Conservation (phyloP, 2,797 vertebrate species). For the Geotria australis region DNA sequence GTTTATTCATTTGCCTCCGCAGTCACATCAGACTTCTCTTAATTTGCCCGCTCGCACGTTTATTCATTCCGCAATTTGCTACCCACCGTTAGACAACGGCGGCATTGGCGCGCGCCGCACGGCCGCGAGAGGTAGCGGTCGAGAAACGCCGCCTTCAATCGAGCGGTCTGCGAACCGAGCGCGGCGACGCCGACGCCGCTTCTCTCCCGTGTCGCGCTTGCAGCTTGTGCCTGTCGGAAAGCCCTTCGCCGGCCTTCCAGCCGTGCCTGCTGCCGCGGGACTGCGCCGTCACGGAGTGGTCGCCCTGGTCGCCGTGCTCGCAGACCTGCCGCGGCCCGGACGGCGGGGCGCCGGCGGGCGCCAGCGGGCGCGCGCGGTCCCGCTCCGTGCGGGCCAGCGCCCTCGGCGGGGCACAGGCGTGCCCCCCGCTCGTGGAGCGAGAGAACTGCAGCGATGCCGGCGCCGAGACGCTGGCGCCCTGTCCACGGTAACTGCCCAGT, state of each 20-base stretch:
- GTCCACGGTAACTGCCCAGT: conserved; percentile 40
- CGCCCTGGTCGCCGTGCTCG: conserved; percentile 43
- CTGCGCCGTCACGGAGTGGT: conserved; percentile 47
- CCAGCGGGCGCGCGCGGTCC: conserved; percentile 38
- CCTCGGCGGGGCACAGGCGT: conserved; percentile 20
- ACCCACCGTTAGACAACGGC: too few species aligned
- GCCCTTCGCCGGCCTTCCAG: conserved; percentile 25
- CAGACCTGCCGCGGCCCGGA: conserved; percentile 32
- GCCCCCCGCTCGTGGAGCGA: conserved; percentile 40
- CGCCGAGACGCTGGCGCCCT: conserved; percentile 30
- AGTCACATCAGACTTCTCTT: too few species aligned
- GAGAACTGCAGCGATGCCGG: conserved; percentile 34
- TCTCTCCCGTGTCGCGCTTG: too few species aligned
- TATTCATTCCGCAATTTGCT: too few species aligned
- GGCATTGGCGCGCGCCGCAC: too few species aligned
- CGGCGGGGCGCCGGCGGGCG: conserved; percentile 13
- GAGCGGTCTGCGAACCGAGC: too few species aligned
- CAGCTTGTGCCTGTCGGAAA: conserved; percentile 44
- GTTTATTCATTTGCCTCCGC: too few species aligned
- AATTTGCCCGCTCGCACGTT: too few species aligned
- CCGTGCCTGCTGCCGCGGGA: conserved; percentile 44
- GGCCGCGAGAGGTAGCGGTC: too few species aligned
- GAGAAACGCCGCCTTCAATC: too few species aligned
- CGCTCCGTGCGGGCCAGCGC: conserved; percentile 22
- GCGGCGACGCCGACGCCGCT: too few species aligned